A percentile compares a stretch with the other conserved stretches of the same genome.
phyloP scores from a whole-genome alignment of 2,113 vertebrate species.

The Lamprotornis superbus region DNA sequence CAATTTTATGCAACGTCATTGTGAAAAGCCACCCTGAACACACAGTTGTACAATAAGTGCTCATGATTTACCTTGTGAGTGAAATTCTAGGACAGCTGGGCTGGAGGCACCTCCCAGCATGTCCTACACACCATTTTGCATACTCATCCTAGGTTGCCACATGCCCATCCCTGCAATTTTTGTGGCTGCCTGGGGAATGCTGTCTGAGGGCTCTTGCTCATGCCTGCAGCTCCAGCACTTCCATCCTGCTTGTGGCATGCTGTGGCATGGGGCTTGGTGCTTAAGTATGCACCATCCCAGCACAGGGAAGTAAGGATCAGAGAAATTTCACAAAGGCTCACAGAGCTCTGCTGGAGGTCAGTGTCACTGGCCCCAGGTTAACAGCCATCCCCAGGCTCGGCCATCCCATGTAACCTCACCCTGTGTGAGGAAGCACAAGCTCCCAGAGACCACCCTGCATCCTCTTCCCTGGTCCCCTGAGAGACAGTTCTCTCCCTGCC shows the following conservation, averaged over 20 bases:
- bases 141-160: neutral
- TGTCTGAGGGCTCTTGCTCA: neutral
- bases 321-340: neutral
- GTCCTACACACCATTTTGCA: neutral
- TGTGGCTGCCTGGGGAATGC: neutral
- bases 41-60: neutral
- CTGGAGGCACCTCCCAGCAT: neutral
- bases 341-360: neutral
- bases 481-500: neutral
- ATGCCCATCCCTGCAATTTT: neutral
- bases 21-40: neutral
- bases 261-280: neutral
- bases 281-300: fast-evolving
- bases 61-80: neutral
- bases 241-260: neutral
- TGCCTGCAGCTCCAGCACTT: neutral
- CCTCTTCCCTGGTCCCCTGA: neutral
- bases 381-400: neutral
- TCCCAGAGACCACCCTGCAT: neutral
- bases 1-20: neutral
- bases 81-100: neutral
- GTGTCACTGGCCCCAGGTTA: neutral
- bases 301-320: neutral
- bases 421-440: neutral
- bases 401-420: neutral